These are phyloP conservation scores for Burhinus bistriatus DNA, from an alignment of 2,113 vertebrate genomes.

Conservation along the genomic window DNA sequence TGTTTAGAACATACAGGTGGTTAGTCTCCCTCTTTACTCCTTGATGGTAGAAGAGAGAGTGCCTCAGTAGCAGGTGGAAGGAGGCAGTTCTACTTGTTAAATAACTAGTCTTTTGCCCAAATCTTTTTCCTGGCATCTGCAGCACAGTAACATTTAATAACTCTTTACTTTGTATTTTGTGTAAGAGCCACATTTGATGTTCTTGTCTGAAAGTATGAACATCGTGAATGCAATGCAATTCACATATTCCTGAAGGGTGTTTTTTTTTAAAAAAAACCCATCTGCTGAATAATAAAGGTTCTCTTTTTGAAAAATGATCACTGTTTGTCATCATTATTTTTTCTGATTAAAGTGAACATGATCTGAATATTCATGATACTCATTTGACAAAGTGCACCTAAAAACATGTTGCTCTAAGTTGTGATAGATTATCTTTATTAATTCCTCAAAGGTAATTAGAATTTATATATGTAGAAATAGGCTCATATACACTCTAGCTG, in stretches of 20 bases:
- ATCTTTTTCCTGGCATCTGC: not conserved
- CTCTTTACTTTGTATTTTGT: not conserved
- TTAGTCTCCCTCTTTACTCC: not conserved
- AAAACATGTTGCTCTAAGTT: not conserved
- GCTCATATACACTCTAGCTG: not conserved
- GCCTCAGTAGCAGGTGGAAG: not conserved
- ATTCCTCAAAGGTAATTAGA: slow-evolving; percentile 48
- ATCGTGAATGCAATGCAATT: not conserved
- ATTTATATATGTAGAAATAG: slow-evolving; percentile 4
- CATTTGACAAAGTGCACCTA: not conserved
- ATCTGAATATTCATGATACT: slow-evolving; percentile 28
- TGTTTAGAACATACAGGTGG: not conserved
- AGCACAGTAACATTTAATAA: not conserved
- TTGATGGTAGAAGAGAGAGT: not conserved
- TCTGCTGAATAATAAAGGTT: not conserved
- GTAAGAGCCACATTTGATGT: not conserved
- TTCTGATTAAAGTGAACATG: not conserved
- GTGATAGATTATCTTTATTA: slow-evolving; percentile 39
- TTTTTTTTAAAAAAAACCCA: not conserved
- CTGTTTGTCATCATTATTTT: not conserved
- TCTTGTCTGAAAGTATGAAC: not conserved
- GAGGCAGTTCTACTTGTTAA: not conserved
- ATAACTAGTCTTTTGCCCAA: not conserved
- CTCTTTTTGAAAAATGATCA: not conserved
- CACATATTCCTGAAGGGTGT: not conserved